phyloP scores from a whole-genome alignment of 2,797 vertebrate genomes.

The Diglossa cyanea region DNA sequence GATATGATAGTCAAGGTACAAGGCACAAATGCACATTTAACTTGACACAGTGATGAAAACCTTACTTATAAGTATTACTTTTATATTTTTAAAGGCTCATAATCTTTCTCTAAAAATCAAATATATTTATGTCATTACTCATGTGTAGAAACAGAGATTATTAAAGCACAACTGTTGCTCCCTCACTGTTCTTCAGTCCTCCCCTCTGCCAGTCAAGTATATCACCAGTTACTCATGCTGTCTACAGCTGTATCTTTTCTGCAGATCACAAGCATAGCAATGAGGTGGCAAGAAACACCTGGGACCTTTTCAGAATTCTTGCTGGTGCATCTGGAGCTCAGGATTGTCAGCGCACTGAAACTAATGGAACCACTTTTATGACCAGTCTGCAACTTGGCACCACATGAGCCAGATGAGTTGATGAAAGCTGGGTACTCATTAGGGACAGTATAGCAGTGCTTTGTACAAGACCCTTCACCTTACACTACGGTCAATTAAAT shows the following conservation, averaged over 20 bases:
- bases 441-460: not conserved
- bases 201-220: not conserved
- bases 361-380: constrained; percentile 3
- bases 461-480: not conserved
- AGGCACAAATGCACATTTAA: not conserved
- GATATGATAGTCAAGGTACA: not conserved
- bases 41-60: not conserved
- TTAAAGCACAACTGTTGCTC: not conserved
- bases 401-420: not conserved
- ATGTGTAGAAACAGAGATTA: not conserved
- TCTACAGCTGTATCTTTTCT: not conserved
- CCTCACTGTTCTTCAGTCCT: not conserved
- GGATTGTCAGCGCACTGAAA: not conserved
- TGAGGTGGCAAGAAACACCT: constrained; percentile 4
- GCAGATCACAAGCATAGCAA: not conserved
- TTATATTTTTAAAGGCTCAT: not conserved
- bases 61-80: not conserved
- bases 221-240: not conserved
- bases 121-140: not conserved
- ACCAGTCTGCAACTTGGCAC: constrained; percentile 5
- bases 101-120: not conserved
- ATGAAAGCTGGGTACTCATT: not conserved
- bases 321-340: not conserved
- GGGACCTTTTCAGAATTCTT: constrained; percentile 12
- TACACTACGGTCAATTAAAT: not conserved